Percentiles rank a stretch among this genome's conserved stretches.
Evolutionary conservation across 2,113 vertebrate species (phyloP).

Genomic region (Clarias batrachus): DNA sequence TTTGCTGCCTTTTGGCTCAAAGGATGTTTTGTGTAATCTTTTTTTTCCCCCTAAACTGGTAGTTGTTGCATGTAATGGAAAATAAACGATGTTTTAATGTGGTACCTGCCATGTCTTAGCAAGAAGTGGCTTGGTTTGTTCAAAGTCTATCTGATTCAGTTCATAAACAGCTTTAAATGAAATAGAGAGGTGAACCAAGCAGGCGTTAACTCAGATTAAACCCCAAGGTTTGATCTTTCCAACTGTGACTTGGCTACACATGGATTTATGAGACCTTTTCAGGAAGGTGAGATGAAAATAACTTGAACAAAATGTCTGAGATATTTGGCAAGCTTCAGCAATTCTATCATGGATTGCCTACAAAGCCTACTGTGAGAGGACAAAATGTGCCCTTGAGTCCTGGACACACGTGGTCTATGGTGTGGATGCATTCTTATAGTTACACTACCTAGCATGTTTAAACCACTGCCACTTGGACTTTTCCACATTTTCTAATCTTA

Average conservation of each 20-base stretch:
- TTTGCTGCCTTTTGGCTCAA: neutral
- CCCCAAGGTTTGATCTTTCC: neutral
- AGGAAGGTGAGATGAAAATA: constrained; percentile 43
- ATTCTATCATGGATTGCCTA: constrained; percentile 12
- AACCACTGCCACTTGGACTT: neutral
- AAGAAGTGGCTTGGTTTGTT: too few relatives aligned
- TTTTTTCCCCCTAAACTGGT: neutral
- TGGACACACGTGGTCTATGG: neutral
- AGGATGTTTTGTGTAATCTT: neutral
- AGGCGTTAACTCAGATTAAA: neutral
- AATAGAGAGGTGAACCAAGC: constrained; percentile 1
- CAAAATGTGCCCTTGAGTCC: constrained; percentile 44
- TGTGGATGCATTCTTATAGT: neutral
- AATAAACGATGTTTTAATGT: neutral
- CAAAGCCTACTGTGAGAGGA: constrained; percentile 28
- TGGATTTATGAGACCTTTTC: constrained; percentile 27
- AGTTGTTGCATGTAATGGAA: neutral
- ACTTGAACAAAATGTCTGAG: constrained; percentile 31
- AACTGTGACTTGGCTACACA: neutral
- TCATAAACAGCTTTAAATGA: neutral
- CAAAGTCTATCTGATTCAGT: neutral
- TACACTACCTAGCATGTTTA: neutral
- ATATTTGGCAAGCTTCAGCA: constrained; percentile 42
- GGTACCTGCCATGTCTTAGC: neutral
- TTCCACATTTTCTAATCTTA: neutral